phyloP scores from a whole-genome alignment of 2,888 invertebrate genomes.

The Brassicogethes aeneus region DNA sequence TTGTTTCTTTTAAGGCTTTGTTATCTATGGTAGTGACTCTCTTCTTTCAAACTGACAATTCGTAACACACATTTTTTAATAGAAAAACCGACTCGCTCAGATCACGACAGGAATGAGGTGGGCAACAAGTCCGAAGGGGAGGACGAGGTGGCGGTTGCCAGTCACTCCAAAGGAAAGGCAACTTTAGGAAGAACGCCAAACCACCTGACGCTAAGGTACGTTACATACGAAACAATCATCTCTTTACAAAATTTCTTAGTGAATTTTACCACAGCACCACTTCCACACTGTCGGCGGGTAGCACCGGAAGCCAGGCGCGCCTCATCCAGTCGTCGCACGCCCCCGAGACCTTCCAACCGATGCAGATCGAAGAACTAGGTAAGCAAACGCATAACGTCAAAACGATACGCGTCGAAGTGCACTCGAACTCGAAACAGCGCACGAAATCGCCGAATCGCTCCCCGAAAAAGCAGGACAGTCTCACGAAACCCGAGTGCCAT shows the following conservation, averaged over 20 bases:
- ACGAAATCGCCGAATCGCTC: slow-evolving; percentile 29
- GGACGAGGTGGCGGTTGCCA: slow-evolving; percentile 65
- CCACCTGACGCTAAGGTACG: slow-evolving; percentile 76
- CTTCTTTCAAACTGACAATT: no score
- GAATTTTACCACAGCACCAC: slow-evolving; percentile 64
- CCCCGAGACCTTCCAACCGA: slow-evolving; percentile 85
- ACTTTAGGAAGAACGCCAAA: slow-evolving; percentile 83
- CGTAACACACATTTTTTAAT: no score
- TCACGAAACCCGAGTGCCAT: slow-evolving; percentile 11
- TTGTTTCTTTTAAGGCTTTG: no score
- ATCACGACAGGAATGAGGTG: slow-evolving; percentile 52
- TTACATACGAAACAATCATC: no score
- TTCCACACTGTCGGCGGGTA: slow-evolving; percentile 87
- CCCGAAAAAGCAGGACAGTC: slow-evolving; percentile 25
- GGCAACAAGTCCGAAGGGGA: slow-evolving; percentile 84
- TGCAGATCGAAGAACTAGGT: slow-evolving; percentile 83
- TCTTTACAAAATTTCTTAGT: slow-evolving; percentile 11
- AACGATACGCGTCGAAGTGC: slow-evolving; percentile 41
- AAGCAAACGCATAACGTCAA: slow-evolving; percentile 51
- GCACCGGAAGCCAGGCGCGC: slow-evolving; percentile 86
- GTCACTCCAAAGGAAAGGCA: slow-evolving; percentile 44
- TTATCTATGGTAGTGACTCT: no score
- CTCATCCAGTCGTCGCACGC: slow-evolving; percentile 91
- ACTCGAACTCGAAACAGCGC: slow-evolving; percentile 22
- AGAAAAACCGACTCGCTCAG: slow-evolving; percentile 37